Percentiles rank a stretch among this genome's conserved stretches.
Evolutionary conservation across 2,888 invertebrate genomes (phyloP).

Genomic region (Calameuta pallipes): DNA sequence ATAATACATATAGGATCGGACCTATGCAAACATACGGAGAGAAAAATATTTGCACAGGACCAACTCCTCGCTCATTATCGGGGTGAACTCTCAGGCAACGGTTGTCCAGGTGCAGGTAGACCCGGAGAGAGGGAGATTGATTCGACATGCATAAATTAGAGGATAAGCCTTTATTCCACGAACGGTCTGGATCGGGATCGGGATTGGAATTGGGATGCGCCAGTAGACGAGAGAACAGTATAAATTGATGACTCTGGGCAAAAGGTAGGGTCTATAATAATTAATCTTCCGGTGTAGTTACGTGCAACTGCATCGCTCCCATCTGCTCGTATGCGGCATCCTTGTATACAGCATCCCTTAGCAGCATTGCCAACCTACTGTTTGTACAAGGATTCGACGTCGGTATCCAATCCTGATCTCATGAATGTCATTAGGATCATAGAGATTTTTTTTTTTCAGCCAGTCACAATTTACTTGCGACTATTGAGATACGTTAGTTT

Average conservation of each 20-base stretch:
- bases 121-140: slow-evolving; percentile 56
- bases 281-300: slow-evolving; percentile 61
- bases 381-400: neutral
- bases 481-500: neutral
- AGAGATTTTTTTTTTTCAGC: neutral
- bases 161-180: slow-evolving; percentile 60
- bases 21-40: slow-evolving; percentile 61
- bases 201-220: slow-evolving; percentile 55
- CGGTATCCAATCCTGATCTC: neutral
- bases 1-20: slow-evolving; percentile 17
- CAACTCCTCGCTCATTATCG: slow-evolving; percentile 62
- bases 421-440: neutral
- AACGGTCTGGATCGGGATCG: slow-evolving; percentile 44
- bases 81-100: slow-evolving; percentile 46
- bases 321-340: slow-evolving; percentile 1
- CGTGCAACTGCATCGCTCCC: slow-evolving; percentile 15
- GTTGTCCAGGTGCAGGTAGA: slow-evolving; percentile 60
- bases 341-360: neutral
- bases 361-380: neutral
- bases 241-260: slow-evolving; percentile 65
- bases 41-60: slow-evolving; percentile 66
- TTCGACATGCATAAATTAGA: slow-evolving; percentile 66
- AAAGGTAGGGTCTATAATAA: slow-evolving; percentile 65
- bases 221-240: slow-evolving; percentile 32
- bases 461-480: neutral